Base-by-base conservation (phyloP, 2,888 invertebrate species). In the Gasteruption jaculator region DNA sequence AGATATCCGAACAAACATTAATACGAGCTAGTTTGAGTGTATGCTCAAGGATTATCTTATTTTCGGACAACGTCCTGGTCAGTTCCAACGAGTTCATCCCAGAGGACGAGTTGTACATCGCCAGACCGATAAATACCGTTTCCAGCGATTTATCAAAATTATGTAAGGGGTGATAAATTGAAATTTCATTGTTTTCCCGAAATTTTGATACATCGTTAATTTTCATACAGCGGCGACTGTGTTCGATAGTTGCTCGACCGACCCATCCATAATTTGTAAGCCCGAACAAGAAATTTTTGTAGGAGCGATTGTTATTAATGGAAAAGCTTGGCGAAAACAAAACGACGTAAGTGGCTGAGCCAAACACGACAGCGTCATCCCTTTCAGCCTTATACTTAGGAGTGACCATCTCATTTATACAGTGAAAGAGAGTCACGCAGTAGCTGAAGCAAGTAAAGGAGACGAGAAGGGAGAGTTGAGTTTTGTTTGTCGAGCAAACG, bases 401-500 rank as follows among this genome's bases (percentile, higher is more conserved):
- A n/a, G 49, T 52, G 56, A 59, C 61, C 59, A 54, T 63, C 63
- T 63, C 61, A 60, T 62, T 64, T 63, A 58, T 60, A 58, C 52
- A 60, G 54, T 60, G 58, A 63, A 66, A 65, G 56, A 56, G 55
- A 61, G 55, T 53, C 54, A 55, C 53, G 52, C 52, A 55, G 56
- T 48, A 49, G 58, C 32, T 48, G 56, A 43, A 53, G 54, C 52
- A 46, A 50, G 43, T 50, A 48, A 48, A 24, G 50, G 57, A 49
- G 55, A 60, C 63, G 59, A 42, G 51, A 48, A 48, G 21, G 50
- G 57, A 49, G 55, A 60, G 65, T 60, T 53, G 60, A 65, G 64
- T 67, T n/a, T 68, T 70, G 69, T 70, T 70, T 70, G 66, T 60
- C 61, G 62, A 64, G 68, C 61, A 70, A 70, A 70, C 69, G 70